These are phyloP conservation scores for Balaenoptera acutorostrata DNA, from an alignment of 2,113 vertebrate genomes.

Conservation along the genomic window DNA sequence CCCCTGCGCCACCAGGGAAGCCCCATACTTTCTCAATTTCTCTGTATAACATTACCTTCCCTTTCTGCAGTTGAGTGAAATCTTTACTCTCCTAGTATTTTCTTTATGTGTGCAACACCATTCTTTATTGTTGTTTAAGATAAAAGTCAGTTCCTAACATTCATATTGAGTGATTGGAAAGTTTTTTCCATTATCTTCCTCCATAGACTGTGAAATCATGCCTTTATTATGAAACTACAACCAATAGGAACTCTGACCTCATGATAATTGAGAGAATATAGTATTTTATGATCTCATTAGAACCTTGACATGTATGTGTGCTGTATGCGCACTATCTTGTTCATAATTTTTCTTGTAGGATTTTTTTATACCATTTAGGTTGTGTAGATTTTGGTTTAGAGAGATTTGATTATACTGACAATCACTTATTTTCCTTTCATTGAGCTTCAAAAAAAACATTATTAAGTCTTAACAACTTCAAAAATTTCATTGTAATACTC, in stretches of 20 bases:
- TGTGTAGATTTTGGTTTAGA: slow-evolving; percentile 2
- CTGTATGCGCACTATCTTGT: background rate
- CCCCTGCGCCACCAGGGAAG: no score
- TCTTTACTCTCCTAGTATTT: background rate
- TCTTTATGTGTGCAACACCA: background rate
- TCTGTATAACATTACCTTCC: background rate
- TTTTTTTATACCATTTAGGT: background rate
- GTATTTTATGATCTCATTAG: slow-evolving; percentile 66
- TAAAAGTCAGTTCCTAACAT: background rate
- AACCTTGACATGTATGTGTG: background rate
- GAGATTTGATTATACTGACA: background rate
- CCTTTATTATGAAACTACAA: slow-evolving; percentile 53
- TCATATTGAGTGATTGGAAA: background rate
- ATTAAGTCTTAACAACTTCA: background rate
- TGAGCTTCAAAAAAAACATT: background rate
- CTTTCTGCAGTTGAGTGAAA: background rate
- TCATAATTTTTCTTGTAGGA: slow-evolving; percentile 8
- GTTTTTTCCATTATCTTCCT: background rate
- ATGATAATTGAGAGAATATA: slow-evolving; percentile 46
- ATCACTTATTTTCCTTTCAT: slow-evolving; percentile 12
- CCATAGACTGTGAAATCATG: background rate
- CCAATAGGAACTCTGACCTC: slow-evolving; percentile 31
- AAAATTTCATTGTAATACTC: background rate
- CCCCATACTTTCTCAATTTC: background rate
- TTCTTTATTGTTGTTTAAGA: background rate